Evolutionary conservation across 2,113 vertebrate genomes (phyloP), one percentile per base, ranked within the genome.

Genomic region (Prolemur simus): DNA sequence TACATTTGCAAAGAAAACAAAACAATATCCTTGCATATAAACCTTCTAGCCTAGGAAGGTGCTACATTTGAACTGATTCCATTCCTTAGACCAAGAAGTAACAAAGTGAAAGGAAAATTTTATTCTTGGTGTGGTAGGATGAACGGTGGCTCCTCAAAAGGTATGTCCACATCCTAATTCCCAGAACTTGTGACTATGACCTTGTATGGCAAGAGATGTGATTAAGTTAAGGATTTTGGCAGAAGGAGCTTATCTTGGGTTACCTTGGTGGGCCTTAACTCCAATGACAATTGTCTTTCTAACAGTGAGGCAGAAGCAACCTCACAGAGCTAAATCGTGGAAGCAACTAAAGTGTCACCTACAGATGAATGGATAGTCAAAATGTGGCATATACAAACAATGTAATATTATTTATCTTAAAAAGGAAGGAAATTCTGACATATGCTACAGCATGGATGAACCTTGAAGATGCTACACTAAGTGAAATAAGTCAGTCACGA

Each of bases 1-100:
- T 27, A 45, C 12, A 69, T 58, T 25, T 93, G 27, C 69, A 92
- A 89, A 91, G 47, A 84, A 93, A 56, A 54, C 25, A 97, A 58
- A 68, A 54, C 76, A 87, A 34, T 27, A 64, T 34, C 34, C 20
- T 82, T 89, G 21, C 32, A 71, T 0, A 25, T 34, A 66, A 27
- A 66, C 11, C 52, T 78, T 68, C 21, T 34, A 66, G 34, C 34
- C 25, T 77, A 88, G 39, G 49, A 87, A 32, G 23, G 21, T 17
- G 27, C 17, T 66, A 23, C 10, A 15, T 76, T 63, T 74, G 29
- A 94, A 82, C 37, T 74, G 42, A 82, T 63, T 32, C 11, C n/a
- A n/a, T n/a, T n/a, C n/a, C n/a, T n/a, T n/a, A n/a, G n/a, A n/a
- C n/a, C n/a, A n/a, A n/a, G n/a, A 71, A 78, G 47, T 42, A 54